Evolutionary conservation across 2,113 vertebrate genomes (phyloP), one percentile per base, ranked within the genome.

Genomic region (Labeo catla): DNA sequence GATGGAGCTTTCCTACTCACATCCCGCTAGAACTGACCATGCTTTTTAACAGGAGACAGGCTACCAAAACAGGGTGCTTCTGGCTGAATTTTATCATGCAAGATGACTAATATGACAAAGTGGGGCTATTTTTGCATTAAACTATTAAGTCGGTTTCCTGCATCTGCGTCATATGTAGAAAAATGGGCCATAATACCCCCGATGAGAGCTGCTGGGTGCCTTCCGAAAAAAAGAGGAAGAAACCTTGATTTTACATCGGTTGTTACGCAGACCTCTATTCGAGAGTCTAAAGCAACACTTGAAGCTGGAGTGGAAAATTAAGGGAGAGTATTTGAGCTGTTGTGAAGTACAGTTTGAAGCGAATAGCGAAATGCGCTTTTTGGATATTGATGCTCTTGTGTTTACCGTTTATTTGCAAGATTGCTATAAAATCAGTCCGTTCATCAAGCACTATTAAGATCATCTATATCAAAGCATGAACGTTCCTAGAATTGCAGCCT

Each of bases 161-260:
- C 93, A 89, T 90, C 84, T 80, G 84, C 84, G 89, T 87, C 89
- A 87, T 92, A 90, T 83, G 87, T 61, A 89, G 81, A 90, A 87
- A 92, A 94, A 94, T 91, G 85, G 91, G 86, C 84, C 87, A 87
- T 91, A 88, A 93, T 90, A 73, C 89, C 87, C 83, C 85, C 89
- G 91, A 92, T 91, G 88, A 91, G 90, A 81, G 89, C 88, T 81
- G 88, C 88, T 76, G 72, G 65, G 45, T 74, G 59, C 54, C 54
- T 80, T 61, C 73, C 72, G 83, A 84, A 80, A 59, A 47, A 47
- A 87, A 39, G 74, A 87, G 13, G 84, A n/a, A 13, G 6, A 0
- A 16, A 50, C 80, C 66, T 73, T 23, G 49, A 74, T 79, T 84
- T 84, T 81, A 68, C 39, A 36, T 12, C 28, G 34, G 54, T 59